Percentiles rank a stretch among this genome's conserved stretches.
phyloP scores from a whole-genome alignment of 2,888 invertebrate genomes.

The Notodromas monacha region DNA sequence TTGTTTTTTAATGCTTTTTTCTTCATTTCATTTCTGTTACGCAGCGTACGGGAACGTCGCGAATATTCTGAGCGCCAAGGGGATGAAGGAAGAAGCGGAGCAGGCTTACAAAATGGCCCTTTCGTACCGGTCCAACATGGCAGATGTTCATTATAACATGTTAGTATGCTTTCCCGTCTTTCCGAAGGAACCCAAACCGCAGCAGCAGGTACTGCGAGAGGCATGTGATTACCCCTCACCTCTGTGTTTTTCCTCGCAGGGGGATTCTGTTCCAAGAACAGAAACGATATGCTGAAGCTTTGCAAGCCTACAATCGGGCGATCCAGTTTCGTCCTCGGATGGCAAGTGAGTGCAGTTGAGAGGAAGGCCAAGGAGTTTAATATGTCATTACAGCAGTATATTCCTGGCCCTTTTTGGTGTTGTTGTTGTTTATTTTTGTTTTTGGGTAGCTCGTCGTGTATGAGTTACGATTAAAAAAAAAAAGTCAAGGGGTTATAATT shows the following conservation, averaged over 20 bases:
- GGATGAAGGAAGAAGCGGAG: conserved; percentile 56
- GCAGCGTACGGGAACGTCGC: conserved; percentile 85
- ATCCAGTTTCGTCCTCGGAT: conserved; percentile 70
- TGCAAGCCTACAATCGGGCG: conserved; percentile 61
- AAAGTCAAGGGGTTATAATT: too few species aligned
- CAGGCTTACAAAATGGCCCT: conserved; percentile 65
- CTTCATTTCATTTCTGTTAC: too few species aligned
- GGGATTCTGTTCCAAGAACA: conserved; percentile 68
- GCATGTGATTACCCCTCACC: too few species aligned
- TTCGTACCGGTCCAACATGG: conserved; percentile 74
- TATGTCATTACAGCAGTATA: too few species aligned
- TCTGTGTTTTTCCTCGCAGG: conserved; percentile 31
- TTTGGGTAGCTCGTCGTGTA: too few species aligned
- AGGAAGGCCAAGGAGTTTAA: background rate
- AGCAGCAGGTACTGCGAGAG: too few species aligned
- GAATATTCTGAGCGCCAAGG: conserved; percentile 65
- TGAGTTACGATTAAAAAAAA: too few species aligned
- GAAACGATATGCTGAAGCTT: conserved; percentile 51
- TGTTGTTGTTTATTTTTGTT: conserved; percentile 13
- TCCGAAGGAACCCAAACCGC: too few species aligned
- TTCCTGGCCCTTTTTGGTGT: too few species aligned
- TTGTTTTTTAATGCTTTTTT: too few species aligned
- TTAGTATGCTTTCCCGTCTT: conserved; percentile 28
- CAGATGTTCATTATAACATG: conserved; percentile 95
- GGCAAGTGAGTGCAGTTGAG: conserved; percentile 46